A percentile compares a stretch with the other conserved stretches of the same genome.
Evolutionary conservation across 2,888 invertebrate species (phyloP).

Genomic region (Drosophila acutilabella): DNA sequence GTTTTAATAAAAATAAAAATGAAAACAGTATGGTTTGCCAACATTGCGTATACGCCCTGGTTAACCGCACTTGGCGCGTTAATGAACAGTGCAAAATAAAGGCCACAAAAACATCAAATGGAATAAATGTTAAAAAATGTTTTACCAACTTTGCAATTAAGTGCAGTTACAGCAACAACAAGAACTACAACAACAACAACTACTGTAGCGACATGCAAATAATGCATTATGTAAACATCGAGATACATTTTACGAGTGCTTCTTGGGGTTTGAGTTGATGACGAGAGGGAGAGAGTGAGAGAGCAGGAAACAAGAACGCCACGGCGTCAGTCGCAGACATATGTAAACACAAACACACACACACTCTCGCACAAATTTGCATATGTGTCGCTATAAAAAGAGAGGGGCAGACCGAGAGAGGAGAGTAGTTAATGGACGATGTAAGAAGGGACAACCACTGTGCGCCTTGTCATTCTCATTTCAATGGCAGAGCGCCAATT

Average conservation of each 20-base stretch:
- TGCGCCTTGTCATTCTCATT: conserved; percentile 62
- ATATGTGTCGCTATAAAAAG: conserved; percentile 34
- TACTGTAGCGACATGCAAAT: conserved; percentile 51
- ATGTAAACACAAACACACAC: conserved; percentile 66
- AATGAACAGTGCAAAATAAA: conserved; percentile 44
- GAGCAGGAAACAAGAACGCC: conserved; percentile 56
- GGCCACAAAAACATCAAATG: conserved; percentile 21
- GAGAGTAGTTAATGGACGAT: neutral
- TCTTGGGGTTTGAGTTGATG: conserved; percentile 9
- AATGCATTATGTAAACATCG: conserved; percentile 66
- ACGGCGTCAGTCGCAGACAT: conserved; percentile 69
- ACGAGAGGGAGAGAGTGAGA: neutral
- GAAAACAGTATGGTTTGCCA: conserved; percentile 13
- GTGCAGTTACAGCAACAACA: conserved; percentile 34
- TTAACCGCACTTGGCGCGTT: conserved; percentile 48
- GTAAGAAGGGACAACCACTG: conserved; percentile 24
- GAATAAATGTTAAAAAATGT: conserved; percentile 44
- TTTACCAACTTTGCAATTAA: conserved; percentile 65
- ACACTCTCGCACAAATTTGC: conserved; percentile 6
- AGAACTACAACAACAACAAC: conserved; percentile 28
- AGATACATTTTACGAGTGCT: conserved; percentile 56
- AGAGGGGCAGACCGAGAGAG: neutral
- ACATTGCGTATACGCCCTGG: conserved; percentile 48
- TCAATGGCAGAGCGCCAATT: conserved; percentile 69
- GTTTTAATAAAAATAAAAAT: neutral